Conservation (phyloP, 2,113 vertebrate species). For the Ginglymostoma cirratum region DNA sequence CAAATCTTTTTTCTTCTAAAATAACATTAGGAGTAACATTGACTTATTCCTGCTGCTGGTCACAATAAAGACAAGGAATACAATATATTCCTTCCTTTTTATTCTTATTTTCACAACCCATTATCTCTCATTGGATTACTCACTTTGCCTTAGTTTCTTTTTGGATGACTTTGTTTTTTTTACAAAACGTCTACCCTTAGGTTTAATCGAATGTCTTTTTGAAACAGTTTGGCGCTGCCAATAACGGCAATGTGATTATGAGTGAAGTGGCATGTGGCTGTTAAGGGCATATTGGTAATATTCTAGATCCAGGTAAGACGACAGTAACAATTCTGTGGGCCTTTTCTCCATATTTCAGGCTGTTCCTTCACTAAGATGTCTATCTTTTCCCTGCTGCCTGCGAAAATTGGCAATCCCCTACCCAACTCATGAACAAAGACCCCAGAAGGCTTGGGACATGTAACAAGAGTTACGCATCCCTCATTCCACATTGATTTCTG, state of each 20-base stretch:
- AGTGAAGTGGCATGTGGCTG: neutral
- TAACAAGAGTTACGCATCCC: neutral
- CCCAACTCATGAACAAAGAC: neutral
- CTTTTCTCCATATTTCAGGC: neutral
- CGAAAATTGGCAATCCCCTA: neutral
- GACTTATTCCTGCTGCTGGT: no score
- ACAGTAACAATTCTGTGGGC: neutral
- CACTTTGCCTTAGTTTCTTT: neutral
- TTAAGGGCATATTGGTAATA: neutral
- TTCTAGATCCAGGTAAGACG: neutral
- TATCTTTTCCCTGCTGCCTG: neutral
- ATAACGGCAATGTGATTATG: neutral
- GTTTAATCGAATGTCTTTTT: neutral
- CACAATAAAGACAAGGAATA: no score
- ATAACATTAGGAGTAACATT: no score
- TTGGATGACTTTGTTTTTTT: neutral
- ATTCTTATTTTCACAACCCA: neutral
- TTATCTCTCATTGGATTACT: neutral
- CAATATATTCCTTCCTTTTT: neutral
- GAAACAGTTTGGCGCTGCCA: neutral
- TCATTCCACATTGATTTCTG: neutral
- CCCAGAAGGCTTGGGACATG: neutral
- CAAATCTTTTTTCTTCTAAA: no score
- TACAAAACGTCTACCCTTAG: neutral
- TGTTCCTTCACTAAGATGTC: neutral